Evolutionary conservation across 1,140 invertebrate species (phyloP), one percentile per base, ranked within the genome.

Genomic region (Cataglyphis hispanica): DNA sequence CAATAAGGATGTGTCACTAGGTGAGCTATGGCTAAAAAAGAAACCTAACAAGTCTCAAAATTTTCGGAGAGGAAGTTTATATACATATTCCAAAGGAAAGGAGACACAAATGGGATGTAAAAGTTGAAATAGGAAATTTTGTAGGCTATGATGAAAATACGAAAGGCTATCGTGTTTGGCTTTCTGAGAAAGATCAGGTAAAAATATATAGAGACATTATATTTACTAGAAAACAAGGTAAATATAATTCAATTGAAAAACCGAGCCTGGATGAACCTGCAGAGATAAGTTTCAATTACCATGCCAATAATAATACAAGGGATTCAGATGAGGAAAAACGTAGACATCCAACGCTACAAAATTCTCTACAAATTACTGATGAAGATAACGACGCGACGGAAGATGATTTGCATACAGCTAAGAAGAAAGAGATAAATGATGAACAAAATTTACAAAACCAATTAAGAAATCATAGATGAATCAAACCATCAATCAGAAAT

Each of bases 31-130:
- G 56, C 25, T 22, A 75, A 67, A 78, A 75, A 58, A 37, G 80
- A 37, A 60, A 86, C 34, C 5, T 91, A 5, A 50, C 31, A 53
- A 16, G 86, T 58, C 61, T 88, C 4, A 22, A 58, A 11, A 40
- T 89, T 40, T 89, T 89, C 27, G 85, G 85, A 53, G 53, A 67
- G 43, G 53, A 67, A 10, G 88, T 77, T 1, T 87, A 63, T 56
- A 22, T 58, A 2, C 85, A 89, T 22, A 63, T 77, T 16, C 58
- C 84, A 46, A 87, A 89, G 70, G 50, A 81, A 58, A 64, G 78
- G 16, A 56, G 40, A 56, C 83, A 27, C 22, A 85, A 86, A 43
- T 76, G 61, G 13, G 86, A 90, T 31, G 46, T 75, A 0, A 91
- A 89, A 74, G 70, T 67, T 16, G 69, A 53, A 60, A 43, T 66